Conservation (phyloP, 2,797 vertebrate genomes). For the Poecilia wingei region DNA sequence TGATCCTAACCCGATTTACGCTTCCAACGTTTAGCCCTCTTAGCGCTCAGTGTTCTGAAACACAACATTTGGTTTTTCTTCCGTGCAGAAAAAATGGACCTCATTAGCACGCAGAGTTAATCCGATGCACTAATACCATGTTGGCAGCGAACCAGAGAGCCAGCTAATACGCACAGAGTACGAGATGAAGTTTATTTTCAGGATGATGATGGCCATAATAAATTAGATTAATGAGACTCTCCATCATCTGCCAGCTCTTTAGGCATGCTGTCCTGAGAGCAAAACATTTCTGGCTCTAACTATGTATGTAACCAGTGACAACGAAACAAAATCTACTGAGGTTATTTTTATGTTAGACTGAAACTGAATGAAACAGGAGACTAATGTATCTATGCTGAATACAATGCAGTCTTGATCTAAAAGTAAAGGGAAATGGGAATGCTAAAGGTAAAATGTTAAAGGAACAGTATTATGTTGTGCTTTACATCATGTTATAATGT, state of each 20-base stretch:
- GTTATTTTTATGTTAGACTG: background rate
- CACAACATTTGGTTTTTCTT: constrained; percentile 49
- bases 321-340: constrained; percentile 6
- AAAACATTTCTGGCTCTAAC: constrained; percentile 29
- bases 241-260: constrained; percentile 44
- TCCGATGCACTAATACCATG: constrained; percentile 30
- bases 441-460: background rate
- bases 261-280: constrained; percentile 17
- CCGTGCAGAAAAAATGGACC: constrained; percentile 40
- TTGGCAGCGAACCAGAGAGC: constrained; percentile 45
- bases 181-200: constrained; percentile 37
- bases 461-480: background rate
- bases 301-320: background rate
- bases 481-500: too few relatives aligned
- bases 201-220: constrained; percentile 49
- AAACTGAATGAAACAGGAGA: constrained; percentile 3
- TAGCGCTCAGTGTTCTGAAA: constrained; percentile 30
- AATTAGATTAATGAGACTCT: constrained; percentile 67
- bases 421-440: background rate
- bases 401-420: background rate
- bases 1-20: constrained; percentile 7
- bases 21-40: constrained; percentile 19
- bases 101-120: constrained; percentile 53
- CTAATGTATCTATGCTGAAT: background rate
- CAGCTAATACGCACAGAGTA: constrained; percentile 31